phyloP scores from a whole-genome alignment of 2,113 vertebrate genomes.

The Poeciliopsis retropinna region DNA sequence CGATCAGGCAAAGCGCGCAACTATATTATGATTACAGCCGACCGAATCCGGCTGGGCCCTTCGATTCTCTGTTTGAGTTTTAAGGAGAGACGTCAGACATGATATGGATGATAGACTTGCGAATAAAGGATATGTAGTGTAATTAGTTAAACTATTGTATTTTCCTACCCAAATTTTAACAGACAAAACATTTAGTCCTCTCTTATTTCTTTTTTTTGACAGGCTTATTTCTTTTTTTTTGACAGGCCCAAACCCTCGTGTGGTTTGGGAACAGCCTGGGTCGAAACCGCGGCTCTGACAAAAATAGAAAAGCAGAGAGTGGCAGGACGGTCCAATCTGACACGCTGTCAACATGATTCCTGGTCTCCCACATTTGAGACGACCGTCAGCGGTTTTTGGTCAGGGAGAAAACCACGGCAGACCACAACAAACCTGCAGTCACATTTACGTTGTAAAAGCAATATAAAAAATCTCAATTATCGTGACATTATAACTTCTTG shows the following conservation, averaged over 20 bases:
- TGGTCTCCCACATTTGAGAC: conserved; percentile 42
- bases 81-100: not conserved
- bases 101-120: not conserved
- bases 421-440: conserved; percentile 11
- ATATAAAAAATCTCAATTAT: not conserved
- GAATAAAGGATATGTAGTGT: not conserved
- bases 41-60: conserved; percentile 1
- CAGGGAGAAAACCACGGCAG: conserved; percentile 29
- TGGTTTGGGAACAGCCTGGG: conserved; percentile 26
- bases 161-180: not conserved
- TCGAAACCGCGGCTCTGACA: conserved; percentile 55
- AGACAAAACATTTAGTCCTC: not conserved
- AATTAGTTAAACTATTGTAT: not conserved
- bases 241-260: conserved; percentile 8
- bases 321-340: conserved; percentile 70
- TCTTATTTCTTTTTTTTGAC: not conserved
- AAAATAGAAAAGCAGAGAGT: conserved; percentile 69
- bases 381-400: conserved; percentile 1
- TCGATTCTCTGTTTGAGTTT: not conserved
- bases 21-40: conserved; percentile 9
- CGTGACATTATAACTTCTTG: not conserved
- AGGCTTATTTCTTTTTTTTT: no score
- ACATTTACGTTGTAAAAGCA: conserved; percentile 18
- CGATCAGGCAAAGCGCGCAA: conserved; percentile 10
- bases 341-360: conserved; percentile 68